Evolutionary conservation across 2,888 invertebrate genomes (phyloP), one percentile per base, ranked within the genome.

Genomic region (Orthosia gracilis): DNA sequence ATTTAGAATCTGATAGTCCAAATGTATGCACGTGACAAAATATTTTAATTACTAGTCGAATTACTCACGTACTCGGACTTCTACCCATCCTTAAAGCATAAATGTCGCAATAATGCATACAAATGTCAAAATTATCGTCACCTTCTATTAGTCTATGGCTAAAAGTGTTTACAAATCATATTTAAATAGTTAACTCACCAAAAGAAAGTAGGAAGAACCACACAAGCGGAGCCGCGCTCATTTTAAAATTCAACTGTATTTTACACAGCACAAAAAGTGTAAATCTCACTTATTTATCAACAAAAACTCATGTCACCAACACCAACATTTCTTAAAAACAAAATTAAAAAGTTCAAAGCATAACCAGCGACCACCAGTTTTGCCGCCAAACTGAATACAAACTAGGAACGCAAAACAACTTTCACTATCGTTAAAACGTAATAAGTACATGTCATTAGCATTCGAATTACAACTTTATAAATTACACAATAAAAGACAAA

Each of bases 361-460:
- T 64, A 71, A 85, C 84, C 82, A 84, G 54, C 77, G 76, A 68
- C 74, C 52, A 76, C 66, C 66, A 81, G 76, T 84, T 94, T 94
- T 94, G 87, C 93, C 95, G 94, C 94, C 93, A 95, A 94, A 95
- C 95, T 95, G 91, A 93, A 85, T 88, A 79, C 86, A 69, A 87
- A 86, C 71, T 66, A 82, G 70, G 73, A 80, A 79, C 83, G 79
- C 69, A 59, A 73, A 69, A 23, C 45, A 49, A 77, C 87, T 92
- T 92, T 92, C 92, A 90, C 92, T 86, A 77, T 85, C 87, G 78
- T 83, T 80, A 86, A 86, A 90, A 89, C 85, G 90, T 87, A 87
- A 84, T 89, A 91, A 90, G 86, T 90, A 69, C 63, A 73, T 63
- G 18, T 67, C 67, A 82, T 81, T 83, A 83, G 63, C 76, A 88